A percentile compares a stretch with the other conserved stretches of the same genome.
These are phyloP conservation scores for Danaus chrysippus DNA, from an alignment of 2,888 invertebrate species.

Conservation along the genomic window DNA sequence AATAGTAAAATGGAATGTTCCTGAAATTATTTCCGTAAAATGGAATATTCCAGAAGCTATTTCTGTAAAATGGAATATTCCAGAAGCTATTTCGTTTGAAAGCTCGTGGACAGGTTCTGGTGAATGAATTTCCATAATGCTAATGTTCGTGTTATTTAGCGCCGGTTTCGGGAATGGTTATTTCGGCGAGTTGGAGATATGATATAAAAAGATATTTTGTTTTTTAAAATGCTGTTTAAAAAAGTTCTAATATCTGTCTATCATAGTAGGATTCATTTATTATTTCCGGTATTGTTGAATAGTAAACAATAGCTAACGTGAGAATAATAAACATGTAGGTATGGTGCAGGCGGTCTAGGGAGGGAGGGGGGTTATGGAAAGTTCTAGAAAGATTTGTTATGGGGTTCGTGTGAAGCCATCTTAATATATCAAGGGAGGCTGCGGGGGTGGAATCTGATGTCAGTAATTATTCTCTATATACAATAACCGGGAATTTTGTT, in stretches of 20 bases:
- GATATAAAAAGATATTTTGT: conserved; percentile 26
- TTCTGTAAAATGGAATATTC: not conserved
- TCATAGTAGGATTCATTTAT: conserved; percentile 27
- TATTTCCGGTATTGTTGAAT: conserved; percentile 31
- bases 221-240: conserved; percentile 25
- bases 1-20: too few relatives aligned
- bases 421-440: conserved; percentile 16
- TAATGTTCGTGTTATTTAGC: conserved; percentile 12
- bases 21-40: not conserved
- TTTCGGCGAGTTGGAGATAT: conserved; percentile 23
- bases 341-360: conserved; percentile 2
- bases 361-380: not conserved
- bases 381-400: not conserved
- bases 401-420: conserved; percentile 15
- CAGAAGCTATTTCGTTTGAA: not conserved
- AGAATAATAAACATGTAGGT: conserved; percentile 28
- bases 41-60: not conserved
- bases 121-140: conserved; percentile 10
- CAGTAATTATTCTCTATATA: conserved; percentile 6
- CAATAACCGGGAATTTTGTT: conserved; percentile 4
- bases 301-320: conserved; percentile 29
- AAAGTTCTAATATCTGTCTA: conserved; percentile 26
- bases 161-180: conserved; percentile 8
- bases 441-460: conserved; percentile 5
- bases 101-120: not conserved